Base-by-base conservation (phyloP, 2,797 vertebrate genomes). In the Sylvilagus floridanus region DNA sequence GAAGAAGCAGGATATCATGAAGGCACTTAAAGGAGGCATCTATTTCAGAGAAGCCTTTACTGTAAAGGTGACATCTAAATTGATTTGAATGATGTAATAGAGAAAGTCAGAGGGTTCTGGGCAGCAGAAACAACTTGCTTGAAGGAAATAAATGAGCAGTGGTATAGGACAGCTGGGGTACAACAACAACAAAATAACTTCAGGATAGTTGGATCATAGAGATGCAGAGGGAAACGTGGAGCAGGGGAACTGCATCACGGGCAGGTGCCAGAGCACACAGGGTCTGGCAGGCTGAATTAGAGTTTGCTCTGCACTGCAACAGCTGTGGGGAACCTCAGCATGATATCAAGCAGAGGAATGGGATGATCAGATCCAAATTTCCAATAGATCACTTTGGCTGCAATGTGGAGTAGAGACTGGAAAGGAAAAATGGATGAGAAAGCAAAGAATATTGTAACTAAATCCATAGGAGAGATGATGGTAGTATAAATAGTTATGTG, bases 41-140 rank as follows among this genome's bases (percentile, higher is more conserved):
- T 83, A 9, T 96, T 93, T 88, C 81, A 92, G 42, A 77, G 30
- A 96, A 86, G 5, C 0, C 24, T 84, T 95, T 85, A 60, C 30
- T 62, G 57, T 69, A 90, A 92, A 90, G 32, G 35, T 47, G 14
- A 83, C 17, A 60, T 78, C 30, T 65, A 84, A 94, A 78, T 77
- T 75, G 52, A 93, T 90, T 63, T 85, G n/a, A 73, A 85, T 19
- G 50, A 60, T 92, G 28, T 71, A 8, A 65, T 12, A 85, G 35
- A 90, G 21, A 17, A 87, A 87, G 17, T 26, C 85, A 92, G 35
- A 81, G 17, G 4, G 5, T 83, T 95, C 76, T 85, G 32, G 68
- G 37, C 22, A 86, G 60, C 57, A 35, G 32, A 26, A 94, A 65
- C 12, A 72, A 47, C 12, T 24, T 90, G 26, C 10, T 93, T 1